phyloP scores from a whole-genome alignment of 2,797 vertebrate species.

The Lemur catta region DNA sequence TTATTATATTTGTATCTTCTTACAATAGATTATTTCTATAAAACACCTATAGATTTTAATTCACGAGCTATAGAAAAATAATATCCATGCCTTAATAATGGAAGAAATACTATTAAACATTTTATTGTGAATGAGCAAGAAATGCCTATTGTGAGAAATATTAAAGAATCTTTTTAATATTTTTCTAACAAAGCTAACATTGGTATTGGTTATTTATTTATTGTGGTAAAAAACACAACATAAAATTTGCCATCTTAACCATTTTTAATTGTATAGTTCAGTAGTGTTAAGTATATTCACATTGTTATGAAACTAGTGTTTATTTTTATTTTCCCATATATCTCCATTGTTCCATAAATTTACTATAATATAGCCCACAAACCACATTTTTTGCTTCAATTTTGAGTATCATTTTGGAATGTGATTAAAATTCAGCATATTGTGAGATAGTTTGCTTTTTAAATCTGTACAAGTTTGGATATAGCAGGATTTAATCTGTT shows the following conservation, averaged over 20 bases:
- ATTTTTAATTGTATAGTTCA: neutral
- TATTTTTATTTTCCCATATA: slow-evolving; percentile 17
- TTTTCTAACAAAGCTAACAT: slow-evolving; percentile 5
- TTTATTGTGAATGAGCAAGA: slow-evolving; percentile 27
- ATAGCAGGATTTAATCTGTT: neutral
- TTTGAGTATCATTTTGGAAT: slow-evolving; percentile 30
- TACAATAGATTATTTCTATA: neutral
- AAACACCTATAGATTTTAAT: slow-evolving; percentile 25
- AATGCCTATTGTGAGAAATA: neutral
- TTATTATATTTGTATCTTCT: neutral
- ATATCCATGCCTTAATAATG: neutral
- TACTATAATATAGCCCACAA: neutral
- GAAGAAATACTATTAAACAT: neutral
- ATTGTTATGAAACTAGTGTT: neutral
- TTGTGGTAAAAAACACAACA: neutral
- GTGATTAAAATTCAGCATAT: slow-evolving; percentile 38
- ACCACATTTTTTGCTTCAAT: slow-evolving; percentile 16
- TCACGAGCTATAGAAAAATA: slow-evolving; percentile 38
- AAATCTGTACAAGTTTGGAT: neutral
- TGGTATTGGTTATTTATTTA: neutral
- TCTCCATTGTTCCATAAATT: neutral
- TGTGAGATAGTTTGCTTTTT: neutral
- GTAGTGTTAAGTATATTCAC: neutral
- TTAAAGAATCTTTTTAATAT: neutral
- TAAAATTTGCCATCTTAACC: neutral